Base-by-base conservation (phyloP, 2,797 vertebrate species). In the Xiphophorus birchmanni region DNA sequence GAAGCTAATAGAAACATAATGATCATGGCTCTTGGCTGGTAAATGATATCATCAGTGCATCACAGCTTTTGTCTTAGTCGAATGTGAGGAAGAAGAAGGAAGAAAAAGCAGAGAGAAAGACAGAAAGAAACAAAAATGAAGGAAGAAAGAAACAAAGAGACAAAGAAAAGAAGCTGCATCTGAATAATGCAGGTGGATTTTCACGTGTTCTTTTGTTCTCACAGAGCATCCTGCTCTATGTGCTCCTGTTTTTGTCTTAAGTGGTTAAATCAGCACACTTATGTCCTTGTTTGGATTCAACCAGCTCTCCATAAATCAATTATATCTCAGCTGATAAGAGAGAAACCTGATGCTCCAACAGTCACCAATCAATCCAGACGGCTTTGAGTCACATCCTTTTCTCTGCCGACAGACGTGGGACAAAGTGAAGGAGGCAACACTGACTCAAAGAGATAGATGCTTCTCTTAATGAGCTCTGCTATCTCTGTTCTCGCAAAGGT, bases 301-400 rank as follows among this genome's bases (percentile, higher is more conserved):
- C 86, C 90, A 93, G 93, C 82, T 74, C 91, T 82, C 76, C 83
- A 86, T 92, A 93, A 95, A 94, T 94, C 92, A 94, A 94, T 95
- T 95, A 94, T 83, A 91, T 91, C 92, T 88, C 83, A 75, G 86
- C 79, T 87, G 89, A 95, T 94, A 93, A 94, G 90, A 90, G 88
- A 88, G 85, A 86, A 86, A 91, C 88, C 89, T 86, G 83, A 86
- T 88, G 82, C 79, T 73, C 83, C 74, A 83, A 86, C 87, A 88
- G 90, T 84, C 72, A 48, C 73, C 83, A 89, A 92, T 93, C 89
- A 91, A 88, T 89, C 82, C 81, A 84, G 83, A 86, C 84, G 45
- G 83, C 79, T 86, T 81, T 86, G 80, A 52, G 80, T 82, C 76
- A 63, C 78, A 73, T 89, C 84, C 74, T 72, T 87, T 86, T 88